A percentile compares a stretch with the other conserved stretches of the same genome.
Evolutionary conservation across 2,888 invertebrate species (phyloP).

Genomic region (Drosophila diplacantha): DNA sequence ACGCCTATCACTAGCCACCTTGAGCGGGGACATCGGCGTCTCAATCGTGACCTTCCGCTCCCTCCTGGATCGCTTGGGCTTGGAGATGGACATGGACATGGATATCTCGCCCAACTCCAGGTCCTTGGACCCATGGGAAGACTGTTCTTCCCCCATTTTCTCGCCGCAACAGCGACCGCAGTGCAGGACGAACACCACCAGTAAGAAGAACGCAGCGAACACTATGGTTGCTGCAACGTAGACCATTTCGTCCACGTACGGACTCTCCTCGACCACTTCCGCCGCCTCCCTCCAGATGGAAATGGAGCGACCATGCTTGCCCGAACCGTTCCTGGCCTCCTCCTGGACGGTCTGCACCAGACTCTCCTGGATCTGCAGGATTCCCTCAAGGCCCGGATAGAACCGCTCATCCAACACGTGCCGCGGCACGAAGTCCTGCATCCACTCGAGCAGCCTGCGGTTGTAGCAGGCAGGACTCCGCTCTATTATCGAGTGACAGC

Average conservation of each 20-base stretch:
- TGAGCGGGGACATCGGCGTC: not conserved
- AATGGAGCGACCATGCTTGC: conserved; percentile 18
- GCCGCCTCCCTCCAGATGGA: rapidly evolving
- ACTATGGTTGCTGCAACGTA: conserved; percentile 34
- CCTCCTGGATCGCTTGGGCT: not conserved
- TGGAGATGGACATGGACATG: not conserved
- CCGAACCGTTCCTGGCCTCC: not conserved
- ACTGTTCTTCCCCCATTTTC: not conserved
- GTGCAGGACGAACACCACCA: conserved; percentile 39
- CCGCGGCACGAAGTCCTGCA: conserved; percentile 65
- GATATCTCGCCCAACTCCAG: not conserved
- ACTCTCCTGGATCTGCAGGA: conserved; percentile 70
- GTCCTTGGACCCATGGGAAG: not conserved
- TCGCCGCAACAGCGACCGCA: conserved; percentile 13
- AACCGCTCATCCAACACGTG: conserved; percentile 73
- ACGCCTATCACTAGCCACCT: not conserved
- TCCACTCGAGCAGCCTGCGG: conserved; percentile 69
- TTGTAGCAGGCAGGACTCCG: conserved; percentile 67
- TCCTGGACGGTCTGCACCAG: not conserved
- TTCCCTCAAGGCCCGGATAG: conserved; percentile 76
- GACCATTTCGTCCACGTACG: not conserved
- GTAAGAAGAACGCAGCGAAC: conserved; percentile 36
- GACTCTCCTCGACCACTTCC: not conserved
- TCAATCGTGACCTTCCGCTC: not conserved
- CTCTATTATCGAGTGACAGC: conserved; percentile 71